Conservation (phyloP, 2,797 vertebrate species). For the Parauchenoglanis ngamensis region DNA sequence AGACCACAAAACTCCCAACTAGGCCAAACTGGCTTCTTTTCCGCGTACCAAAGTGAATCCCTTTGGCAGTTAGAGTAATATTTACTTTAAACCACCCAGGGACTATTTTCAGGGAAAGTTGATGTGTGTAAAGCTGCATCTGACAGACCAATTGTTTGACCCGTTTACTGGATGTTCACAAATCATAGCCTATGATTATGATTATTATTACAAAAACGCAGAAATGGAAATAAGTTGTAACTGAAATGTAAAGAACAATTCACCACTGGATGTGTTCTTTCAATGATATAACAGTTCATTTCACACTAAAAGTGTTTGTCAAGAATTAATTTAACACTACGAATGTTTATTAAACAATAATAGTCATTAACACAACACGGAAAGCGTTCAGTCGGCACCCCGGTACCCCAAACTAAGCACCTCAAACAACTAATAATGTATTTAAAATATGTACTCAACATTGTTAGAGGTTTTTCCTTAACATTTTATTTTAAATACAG, state of each 20-base stretch:
- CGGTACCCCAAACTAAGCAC: neutral
- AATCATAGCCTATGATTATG: neutral
- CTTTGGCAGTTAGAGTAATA: neutral
- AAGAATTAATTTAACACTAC: neutral
- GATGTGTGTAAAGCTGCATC: neutral
- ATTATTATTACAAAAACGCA: neutral
- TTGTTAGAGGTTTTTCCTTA: neutral
- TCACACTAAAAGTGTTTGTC: neutral
- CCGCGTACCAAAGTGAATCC: neutral
- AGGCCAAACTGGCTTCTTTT: slow-evolving; percentile 12
- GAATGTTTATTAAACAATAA: neutral
- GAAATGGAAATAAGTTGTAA: neutral
- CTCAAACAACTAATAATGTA: neutral
- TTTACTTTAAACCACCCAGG: slow-evolving; percentile 1
- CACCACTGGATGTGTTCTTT: neutral
- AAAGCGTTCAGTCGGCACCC: neutral
- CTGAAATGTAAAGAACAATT: neutral
- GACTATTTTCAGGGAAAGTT: neutral
- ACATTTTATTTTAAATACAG: neutral
- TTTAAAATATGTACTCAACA: neutral
- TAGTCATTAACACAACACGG: neutral
- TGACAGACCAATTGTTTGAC: neutral
- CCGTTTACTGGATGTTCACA: neutral
- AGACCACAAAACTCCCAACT: slow-evolving; percentile 9
- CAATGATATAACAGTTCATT: neutral